phyloP scores from a whole-genome alignment of 2,113 vertebrate species.

The Lepus americanus region DNA sequence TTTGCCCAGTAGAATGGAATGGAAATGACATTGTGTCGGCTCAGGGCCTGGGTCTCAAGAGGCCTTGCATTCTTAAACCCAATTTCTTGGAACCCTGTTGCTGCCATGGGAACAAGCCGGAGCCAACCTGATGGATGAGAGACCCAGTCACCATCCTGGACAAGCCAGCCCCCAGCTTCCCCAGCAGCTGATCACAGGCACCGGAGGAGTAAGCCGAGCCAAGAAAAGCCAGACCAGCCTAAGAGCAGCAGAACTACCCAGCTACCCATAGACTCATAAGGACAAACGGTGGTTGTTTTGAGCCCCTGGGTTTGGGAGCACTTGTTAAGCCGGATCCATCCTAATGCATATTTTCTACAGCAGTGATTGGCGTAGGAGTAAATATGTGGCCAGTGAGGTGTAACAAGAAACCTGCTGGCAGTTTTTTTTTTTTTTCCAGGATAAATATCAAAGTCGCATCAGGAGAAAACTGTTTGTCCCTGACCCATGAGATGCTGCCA shows the following conservation, averaged over 20 bases:
- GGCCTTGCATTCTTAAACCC: not conserved
- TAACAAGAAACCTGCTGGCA: not conserved
- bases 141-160: not conserved
- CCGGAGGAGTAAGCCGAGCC: not conserved
- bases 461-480: not conserved
- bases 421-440: not conserved
- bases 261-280: not conserved
- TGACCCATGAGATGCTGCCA: not conserved
- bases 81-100: not conserved
- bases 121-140: not conserved
- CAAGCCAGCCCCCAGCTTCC: not conserved
- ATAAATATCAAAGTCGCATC: conserved; percentile 37
- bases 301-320: not conserved
- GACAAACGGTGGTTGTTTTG: not conserved
- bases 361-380: not conserved
- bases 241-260: not conserved
- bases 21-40: not conserved
- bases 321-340: conserved; percentile 8
- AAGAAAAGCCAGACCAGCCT: not conserved
- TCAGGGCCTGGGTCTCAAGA: not conserved
- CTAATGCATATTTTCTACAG: not conserved
- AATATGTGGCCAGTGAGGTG: not conserved
- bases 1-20: not conserved
- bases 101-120: conserved; percentile 31
- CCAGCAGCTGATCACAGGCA: not conserved